Percentiles rank a stretch among this genome's conserved stretches.
phyloP scores from a whole-genome alignment of 2,797 vertebrate genomes.

The Parauchenoglanis ngamensis region DNA sequence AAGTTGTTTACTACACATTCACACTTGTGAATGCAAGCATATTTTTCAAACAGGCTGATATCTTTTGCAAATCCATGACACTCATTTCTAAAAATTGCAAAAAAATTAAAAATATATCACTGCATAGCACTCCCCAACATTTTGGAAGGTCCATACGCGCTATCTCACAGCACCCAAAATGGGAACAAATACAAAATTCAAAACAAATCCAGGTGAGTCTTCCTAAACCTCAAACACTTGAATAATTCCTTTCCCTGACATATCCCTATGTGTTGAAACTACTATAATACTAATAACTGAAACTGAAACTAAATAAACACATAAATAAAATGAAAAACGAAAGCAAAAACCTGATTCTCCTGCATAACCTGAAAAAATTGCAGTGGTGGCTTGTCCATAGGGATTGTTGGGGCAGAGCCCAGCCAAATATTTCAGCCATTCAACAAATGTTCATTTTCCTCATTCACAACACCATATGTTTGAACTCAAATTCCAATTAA shows the following conservation, averaged over 20 bases:
- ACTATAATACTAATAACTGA: neutral
- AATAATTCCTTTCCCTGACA: neutral
- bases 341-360: too few species aligned
- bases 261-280: neutral
- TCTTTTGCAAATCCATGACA: neutral
- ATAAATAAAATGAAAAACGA: too few species aligned
- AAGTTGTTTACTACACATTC: neutral
- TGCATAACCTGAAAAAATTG: neutral
- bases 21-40: neutral
- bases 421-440: neutral
- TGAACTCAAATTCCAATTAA: neutral
- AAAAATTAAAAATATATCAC: neutral
- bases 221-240: neutral
- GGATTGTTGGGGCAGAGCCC: neutral
- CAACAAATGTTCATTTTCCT: neutral
- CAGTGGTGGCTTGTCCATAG: neutral
- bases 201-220: neutral
- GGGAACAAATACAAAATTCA: neutral
- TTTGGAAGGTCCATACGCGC: neutral
- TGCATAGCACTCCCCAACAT: neutral
- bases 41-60: neutral
- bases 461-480: neutral
- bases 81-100: neutral
- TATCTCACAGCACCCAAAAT: neutral
- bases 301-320: neutral